These are phyloP conservation scores for Drosophila punjabiensis DNA, from an alignment of 1,140 invertebrate genomes.

Conservation along the genomic window DNA sequence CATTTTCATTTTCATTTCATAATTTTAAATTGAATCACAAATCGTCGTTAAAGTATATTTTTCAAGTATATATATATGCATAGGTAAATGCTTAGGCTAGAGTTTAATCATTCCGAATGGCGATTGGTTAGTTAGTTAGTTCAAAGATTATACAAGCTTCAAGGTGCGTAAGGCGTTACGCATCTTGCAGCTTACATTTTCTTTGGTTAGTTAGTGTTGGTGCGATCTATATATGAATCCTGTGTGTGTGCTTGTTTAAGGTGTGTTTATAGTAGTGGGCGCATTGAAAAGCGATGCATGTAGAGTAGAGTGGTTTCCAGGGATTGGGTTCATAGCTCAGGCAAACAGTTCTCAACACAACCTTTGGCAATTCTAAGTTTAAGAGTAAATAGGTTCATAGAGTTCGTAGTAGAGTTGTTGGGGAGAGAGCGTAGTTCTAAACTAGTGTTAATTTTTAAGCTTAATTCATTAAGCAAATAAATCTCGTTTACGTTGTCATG, in stretches of 20 bases:
- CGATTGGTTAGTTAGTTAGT: conserved; percentile 38
- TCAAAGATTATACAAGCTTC: neutral
- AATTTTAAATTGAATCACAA: conserved; percentile 81
- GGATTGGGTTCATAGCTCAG: conserved; percentile 58
- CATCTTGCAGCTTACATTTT: neutral
- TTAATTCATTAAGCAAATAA: conserved; percentile 39
- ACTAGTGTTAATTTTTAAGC: conserved; percentile 37
- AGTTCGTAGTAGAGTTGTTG: conserved; percentile 30
- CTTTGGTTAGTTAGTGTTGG: conserved; percentile 28
- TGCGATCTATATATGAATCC: conserved; percentile 42
- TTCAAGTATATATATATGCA: conserved; percentile 42
- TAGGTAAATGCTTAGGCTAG: conserved; percentile 68
- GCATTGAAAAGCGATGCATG: conserved; percentile 69
- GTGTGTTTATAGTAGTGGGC: conserved; percentile 35
- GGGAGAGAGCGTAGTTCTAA: conserved; percentile 66
- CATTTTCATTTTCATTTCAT: conserved; percentile 44
- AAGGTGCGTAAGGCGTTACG: neutral
- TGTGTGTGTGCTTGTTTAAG: conserved; percentile 10
- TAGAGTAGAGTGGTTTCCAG: conserved; percentile 42
- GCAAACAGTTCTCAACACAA: conserved; percentile 77
- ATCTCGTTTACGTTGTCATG: conserved; percentile 80
- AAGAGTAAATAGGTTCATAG: conserved; percentile 36
- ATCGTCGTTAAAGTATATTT: conserved; percentile 69
- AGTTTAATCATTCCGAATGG: conserved; percentile 47
- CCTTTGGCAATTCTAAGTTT: conserved; percentile 56